Evolutionary conservation across 2,113 vertebrate genomes (phyloP).

Genomic region (Amazona guildingii): DNA sequence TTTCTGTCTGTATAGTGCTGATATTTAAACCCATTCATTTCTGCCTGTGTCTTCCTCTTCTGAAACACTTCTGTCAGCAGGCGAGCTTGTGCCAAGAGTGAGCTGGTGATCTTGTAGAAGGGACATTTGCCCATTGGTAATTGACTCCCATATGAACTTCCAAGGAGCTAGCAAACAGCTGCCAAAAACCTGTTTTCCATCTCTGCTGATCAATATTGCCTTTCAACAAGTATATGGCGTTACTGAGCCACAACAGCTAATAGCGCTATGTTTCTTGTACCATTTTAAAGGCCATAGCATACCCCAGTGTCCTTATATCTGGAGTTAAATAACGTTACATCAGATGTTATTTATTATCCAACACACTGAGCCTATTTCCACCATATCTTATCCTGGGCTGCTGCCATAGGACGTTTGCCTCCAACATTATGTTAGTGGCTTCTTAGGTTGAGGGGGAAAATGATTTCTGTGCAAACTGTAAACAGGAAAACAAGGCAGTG

Average conservation of each 20-base stretch:
- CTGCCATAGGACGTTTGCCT: not conserved
- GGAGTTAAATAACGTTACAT: not conserved
- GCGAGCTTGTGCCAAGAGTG: not conserved
- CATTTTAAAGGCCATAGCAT: not conserved
- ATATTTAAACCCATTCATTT: not conserved
- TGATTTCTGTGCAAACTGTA: not conserved
- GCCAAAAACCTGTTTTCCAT: constrained; percentile 3
- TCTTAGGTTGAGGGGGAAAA: not conserved
- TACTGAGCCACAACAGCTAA: not conserved
- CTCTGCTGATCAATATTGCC: not conserved
- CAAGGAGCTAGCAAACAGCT: not conserved
- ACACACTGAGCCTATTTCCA: not conserved
- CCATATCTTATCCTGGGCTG: not conserved
- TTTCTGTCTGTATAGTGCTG: not conserved
- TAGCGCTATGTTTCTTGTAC: not conserved
- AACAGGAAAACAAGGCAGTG: not conserved
- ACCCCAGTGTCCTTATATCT: not conserved
- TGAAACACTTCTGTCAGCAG: not conserved
- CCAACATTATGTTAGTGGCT: not conserved
- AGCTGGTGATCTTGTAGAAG: not conserved
- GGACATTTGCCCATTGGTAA: not conserved
- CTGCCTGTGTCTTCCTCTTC: not conserved
- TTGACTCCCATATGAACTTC: not conserved
- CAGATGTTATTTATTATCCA: not conserved
- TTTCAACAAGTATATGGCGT: not conserved